Conservation (phyloP, 2,888 invertebrate genomes). For the Epinotia demarniana region DNA sequence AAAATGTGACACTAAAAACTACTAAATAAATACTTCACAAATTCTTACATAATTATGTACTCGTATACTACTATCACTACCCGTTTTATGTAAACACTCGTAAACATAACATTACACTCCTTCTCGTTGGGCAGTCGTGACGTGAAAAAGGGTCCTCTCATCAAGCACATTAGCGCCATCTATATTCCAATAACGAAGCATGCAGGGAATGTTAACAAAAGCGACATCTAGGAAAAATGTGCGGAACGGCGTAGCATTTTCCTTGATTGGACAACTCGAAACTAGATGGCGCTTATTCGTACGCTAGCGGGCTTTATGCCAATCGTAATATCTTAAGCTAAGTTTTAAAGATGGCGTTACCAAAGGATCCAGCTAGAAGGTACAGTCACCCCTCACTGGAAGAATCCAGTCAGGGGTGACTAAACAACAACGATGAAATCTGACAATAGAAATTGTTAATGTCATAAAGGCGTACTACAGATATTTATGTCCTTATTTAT, state of each 20-base stretch:
- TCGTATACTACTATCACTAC: not conserved
- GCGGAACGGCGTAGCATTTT: not conserved
- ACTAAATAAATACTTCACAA: not conserved
- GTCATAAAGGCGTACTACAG: too few species aligned
- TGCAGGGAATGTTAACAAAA: not conserved
- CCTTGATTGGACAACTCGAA: not conserved
- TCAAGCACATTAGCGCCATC: constrained; percentile 25
- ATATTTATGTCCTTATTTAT: too few species aligned
- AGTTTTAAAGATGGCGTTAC: not conserved
- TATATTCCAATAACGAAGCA: not conserved
- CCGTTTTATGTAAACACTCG: not conserved
- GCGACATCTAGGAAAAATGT: constrained; percentile 27
- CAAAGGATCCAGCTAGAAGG: not conserved
- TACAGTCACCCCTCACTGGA: too few species aligned
- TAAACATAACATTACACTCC: too few species aligned
- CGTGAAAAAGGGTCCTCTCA: not conserved
- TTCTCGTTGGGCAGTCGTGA: too few species aligned
- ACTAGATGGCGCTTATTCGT: constrained; percentile 14
- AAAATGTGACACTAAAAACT: not conserved
- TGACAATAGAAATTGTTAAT: too few species aligned
- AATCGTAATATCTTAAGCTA: not conserved
- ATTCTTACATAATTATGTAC: too few species aligned
- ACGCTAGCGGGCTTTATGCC: not conserved
- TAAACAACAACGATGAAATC: too few species aligned
- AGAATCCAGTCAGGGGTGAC: too few species aligned